Evolutionary conservation across 2,888 invertebrate genomes (phyloP).

Genomic region (Trachelus troglodyta): DNA sequence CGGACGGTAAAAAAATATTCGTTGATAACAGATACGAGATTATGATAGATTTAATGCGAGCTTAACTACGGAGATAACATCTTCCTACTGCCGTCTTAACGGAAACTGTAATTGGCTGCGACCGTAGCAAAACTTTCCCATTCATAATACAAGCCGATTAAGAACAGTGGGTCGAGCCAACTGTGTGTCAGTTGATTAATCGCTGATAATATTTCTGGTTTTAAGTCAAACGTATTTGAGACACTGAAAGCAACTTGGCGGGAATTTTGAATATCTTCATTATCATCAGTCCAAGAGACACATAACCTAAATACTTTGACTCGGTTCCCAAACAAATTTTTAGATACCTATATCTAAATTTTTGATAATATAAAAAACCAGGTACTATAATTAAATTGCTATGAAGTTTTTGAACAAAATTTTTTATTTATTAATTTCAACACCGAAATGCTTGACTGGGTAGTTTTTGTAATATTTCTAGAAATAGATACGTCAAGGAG

Average conservation of each 20-base stretch:
- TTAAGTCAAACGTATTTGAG: neutral
- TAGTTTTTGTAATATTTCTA: neutral
- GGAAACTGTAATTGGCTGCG: neutral
- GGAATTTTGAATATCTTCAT: neutral
- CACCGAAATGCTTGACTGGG: neutral
- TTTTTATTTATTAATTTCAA: neutral
- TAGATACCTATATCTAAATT: neutral
- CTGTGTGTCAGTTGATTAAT: neutral
- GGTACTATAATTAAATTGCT: no score
- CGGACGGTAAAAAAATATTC: neutral
- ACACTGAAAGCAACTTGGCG: neutral
- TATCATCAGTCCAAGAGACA: neutral
- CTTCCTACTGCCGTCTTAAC: neutral
- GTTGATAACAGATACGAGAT: neutral
- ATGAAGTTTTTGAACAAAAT: neutral
- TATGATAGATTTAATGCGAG: neutral
- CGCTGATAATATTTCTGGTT: neutral
- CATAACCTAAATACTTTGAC: neutral
- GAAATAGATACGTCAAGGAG: neutral
- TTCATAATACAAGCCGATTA: neutral
- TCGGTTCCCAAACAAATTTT: neutral
- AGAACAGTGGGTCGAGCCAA: constrained; percentile 1
- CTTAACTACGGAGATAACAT: neutral
- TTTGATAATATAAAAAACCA: neutral
- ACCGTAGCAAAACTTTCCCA: neutral